phyloP scores from a whole-genome alignment of 2,113 vertebrate species.

The Delphinapterus leucas region DNA sequence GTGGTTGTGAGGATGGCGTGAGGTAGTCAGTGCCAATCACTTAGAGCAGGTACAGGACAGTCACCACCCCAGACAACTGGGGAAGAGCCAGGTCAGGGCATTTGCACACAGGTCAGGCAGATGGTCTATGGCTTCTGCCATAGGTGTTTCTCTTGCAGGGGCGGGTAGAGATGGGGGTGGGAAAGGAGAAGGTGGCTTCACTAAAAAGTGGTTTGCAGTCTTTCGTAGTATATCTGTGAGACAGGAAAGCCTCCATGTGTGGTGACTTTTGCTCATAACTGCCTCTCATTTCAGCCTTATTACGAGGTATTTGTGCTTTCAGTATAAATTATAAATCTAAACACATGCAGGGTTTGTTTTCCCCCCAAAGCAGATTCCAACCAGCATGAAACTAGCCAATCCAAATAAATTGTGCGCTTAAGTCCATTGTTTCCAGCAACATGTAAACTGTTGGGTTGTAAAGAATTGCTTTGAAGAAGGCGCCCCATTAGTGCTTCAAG shows the following conservation, averaged over 20 bases:
- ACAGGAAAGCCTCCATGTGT: not conserved
- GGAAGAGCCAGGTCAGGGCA: not conserved
- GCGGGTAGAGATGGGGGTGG: not conserved
- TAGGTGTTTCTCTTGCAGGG: not conserved
- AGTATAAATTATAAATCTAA: constrained; percentile 77
- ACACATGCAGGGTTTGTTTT: constrained; percentile 73
- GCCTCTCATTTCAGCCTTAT: constrained; percentile 61
- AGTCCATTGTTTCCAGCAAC: constrained; percentile 78
- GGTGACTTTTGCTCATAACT: not conserved
- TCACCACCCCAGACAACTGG: not conserved
- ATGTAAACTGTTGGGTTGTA: constrained; percentile 69
- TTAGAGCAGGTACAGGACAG: not conserved
- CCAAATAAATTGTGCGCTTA: constrained; percentile 75
- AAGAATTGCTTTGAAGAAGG: constrained; percentile 76
- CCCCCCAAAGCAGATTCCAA: constrained; percentile 77
- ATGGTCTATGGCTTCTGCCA: fast-evolving
- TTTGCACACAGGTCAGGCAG: too few relatives aligned
- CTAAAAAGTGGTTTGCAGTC: not conserved
- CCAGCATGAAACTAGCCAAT: constrained; percentile 74
- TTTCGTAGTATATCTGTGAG: fast-evolving
- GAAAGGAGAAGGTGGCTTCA: not conserved
- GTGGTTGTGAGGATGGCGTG: not conserved
- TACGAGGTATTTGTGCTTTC: constrained; percentile 72
- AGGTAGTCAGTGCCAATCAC: fast-evolving
- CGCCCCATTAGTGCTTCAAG: constrained; percentile 68